Evolutionary conservation across 2,113 vertebrate genomes (phyloP), one percentile per base, ranked within the genome.

Genomic region (Hepsetus odoe): DNA sequence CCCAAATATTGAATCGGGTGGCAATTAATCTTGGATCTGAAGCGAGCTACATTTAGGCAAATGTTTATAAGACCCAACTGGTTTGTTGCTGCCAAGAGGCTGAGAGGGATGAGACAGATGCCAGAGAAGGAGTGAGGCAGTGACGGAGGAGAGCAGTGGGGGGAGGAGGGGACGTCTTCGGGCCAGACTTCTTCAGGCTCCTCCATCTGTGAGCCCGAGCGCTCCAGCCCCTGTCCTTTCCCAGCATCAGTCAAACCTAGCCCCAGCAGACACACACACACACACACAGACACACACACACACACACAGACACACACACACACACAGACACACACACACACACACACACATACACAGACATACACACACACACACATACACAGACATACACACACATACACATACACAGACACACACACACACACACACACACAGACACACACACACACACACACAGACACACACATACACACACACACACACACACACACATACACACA

Each of bases 1-100:
- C 68, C 80, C 82, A 90, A 90, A 90, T 88, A 90, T 89, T 90
- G 86, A 90, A 90, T 85, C 83, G 85, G n/a, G 84, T 80, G 83
- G 80, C 79, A 87, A 87, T 86, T 88, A 88, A 89, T 88, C 82
- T 86, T 68, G 80, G 80, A 86, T 87, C 87, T 88, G 87, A 86
- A 91, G 79, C 80, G 81, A 55, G 77, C 61, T 67, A 83, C 82
- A 86, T 90, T 90, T 88, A 87, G 74, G 86, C 85, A 87, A 92
- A 91, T 88, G 86, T 90, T 90, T 90, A 83, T 88, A 79, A 85
- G 84, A 80, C 80, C 80, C 82, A 85, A 86, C 87, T 74, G 26
- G 76, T 78, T 62, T 82, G 84, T 77, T 35, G 44, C 82, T 86
- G 90, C 89, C 89, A 92, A 85, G 86, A 89, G 85, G 79, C 83